Evolutionary conservation across 1,140 invertebrate genomes (phyloP), one percentile per base, ranked within the genome.

Genomic region (Popillia japonica): DNA sequence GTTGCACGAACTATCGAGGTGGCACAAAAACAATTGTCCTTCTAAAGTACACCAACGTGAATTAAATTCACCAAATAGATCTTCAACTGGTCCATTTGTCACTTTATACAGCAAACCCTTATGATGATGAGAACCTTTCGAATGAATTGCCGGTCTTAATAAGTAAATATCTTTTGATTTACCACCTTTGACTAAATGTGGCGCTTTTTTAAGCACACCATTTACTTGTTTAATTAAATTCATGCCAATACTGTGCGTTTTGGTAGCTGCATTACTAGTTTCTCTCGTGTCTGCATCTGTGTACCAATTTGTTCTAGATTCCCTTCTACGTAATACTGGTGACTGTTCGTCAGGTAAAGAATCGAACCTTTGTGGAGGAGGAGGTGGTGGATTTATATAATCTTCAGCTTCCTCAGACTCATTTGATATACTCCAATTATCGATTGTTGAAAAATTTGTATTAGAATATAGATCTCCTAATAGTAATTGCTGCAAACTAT

Each of bases 341-440:
- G 72, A 76, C 79, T 82, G 81, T 40, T 84, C 82, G 76, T 83
- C 82, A 0, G 82, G 83, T 9, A 86, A 79, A 8, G 89, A 89
- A 79, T 90, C 88, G 48, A 87, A 87, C 75, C 89, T 83, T 40
- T 74, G 40, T 0, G 84, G 86, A 3, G 89, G 89, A 6, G 89
- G 89, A 22, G 86, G 81, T 10, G 89, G 89, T 6, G 89, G 88
- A 48, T 80, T 84, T 10, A 85, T 81, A n/a, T 87, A 85, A 40
- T 86, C 85, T 79, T 87, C 85, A n/a, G 76, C 68, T 75, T 84
- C 80, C 0, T 34, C 27, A 34, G 85, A 81, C 80, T 86, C 83
- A 79, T 85, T 83, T 41, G 83, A 85, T 80, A 87, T 83, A 80
- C 85, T 85, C 80, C 86, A 83, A 79, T 85, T 83, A 55, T 85